A percentile compares a stretch with the other conserved stretches of the same genome.
Conservation (phyloP, 2,113 vertebrate species). For the Halichoerus grypus region DNA sequence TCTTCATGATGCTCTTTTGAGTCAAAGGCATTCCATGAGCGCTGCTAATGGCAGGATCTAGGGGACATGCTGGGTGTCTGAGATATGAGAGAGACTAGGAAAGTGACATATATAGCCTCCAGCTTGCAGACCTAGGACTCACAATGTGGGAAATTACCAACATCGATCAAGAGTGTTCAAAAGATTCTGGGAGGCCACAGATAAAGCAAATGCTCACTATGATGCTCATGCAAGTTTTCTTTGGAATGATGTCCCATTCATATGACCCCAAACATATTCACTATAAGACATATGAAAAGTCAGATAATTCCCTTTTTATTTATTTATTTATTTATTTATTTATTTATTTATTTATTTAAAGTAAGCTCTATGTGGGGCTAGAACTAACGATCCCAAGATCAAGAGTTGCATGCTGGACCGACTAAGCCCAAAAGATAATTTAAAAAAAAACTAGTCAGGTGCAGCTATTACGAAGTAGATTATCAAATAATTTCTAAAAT, state of each 20-base stretch:
- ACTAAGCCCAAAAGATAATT: not conserved
- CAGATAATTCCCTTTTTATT: not conserved
- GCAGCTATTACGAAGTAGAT: not conserved
- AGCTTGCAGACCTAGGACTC: not conserved
- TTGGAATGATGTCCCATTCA: not conserved
- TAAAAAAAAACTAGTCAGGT: not conserved
- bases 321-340: not conserved
- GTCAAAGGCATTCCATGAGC: not conserved
- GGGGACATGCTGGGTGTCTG: not conserved
- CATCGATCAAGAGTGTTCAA: not conserved
- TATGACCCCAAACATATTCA: not conserved
- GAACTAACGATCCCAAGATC: not conserved
- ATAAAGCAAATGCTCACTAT: not conserved
- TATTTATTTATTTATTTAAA: not conserved
- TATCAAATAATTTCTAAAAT: slow-evolving; percentile 21
- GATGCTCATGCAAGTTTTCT: not conserved
- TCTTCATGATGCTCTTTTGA: not conserved
- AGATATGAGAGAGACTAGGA: not conserved
- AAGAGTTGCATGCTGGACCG: not conserved
- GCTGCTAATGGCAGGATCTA: not conserved
- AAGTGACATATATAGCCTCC: not conserved
- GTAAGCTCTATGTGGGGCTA: not conserved
- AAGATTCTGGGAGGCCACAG: not conserved
- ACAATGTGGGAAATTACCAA: not conserved
- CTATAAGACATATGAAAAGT: not conserved